phyloP scores from a whole-genome alignment of 2,113 vertebrate species.

The Lophius piscatorius region DNA sequence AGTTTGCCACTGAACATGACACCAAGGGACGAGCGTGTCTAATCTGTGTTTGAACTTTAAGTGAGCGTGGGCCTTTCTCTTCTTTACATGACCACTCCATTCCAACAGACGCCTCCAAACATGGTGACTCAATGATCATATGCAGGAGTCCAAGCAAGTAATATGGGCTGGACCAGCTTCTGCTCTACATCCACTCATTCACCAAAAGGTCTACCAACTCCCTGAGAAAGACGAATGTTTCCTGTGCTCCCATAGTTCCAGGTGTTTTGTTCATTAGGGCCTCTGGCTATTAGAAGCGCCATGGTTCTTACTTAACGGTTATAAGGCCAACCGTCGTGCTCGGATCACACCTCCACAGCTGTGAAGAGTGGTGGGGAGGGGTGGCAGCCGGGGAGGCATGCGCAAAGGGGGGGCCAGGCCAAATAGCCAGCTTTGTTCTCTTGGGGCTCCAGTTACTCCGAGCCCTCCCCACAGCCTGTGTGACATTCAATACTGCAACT shows the following conservation, averaged over 20 bases:
- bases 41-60: conserved; percentile 77
- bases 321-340: conserved; percentile 72
- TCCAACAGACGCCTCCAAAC: conserved; percentile 35
- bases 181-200: conserved; percentile 13
- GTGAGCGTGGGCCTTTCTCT: conserved; percentile 64
- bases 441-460: conserved; percentile 74
- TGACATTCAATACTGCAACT: conserved; percentile 83
- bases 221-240: conserved; percentile 51
- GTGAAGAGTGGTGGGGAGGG: conserved; percentile 67
- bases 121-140: conserved; percentile 37
- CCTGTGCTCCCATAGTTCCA: conserved; percentile 60
- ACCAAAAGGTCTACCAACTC: conserved; percentile 28
- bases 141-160: conserved; percentile 20
- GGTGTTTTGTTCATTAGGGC: conserved; percentile 82
- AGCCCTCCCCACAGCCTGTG: conserved; percentile 55
- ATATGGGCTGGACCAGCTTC: conserved; percentile 17
- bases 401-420: conserved; percentile 45
- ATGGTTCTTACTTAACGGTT: conserved; percentile 73
- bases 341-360: conserved; percentile 81
- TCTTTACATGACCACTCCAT: conserved; percentile 57
- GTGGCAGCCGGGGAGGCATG: conserved; percentile 71
- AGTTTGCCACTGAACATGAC: conserved; percentile 70
- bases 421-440: conserved; percentile 76
- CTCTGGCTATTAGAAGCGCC: conserved; percentile 65
- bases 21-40: conserved; percentile 75